phyloP scores from a whole-genome alignment of 53 echinoderm and acorn worm species.

The Antedon mediterranea region DNA sequence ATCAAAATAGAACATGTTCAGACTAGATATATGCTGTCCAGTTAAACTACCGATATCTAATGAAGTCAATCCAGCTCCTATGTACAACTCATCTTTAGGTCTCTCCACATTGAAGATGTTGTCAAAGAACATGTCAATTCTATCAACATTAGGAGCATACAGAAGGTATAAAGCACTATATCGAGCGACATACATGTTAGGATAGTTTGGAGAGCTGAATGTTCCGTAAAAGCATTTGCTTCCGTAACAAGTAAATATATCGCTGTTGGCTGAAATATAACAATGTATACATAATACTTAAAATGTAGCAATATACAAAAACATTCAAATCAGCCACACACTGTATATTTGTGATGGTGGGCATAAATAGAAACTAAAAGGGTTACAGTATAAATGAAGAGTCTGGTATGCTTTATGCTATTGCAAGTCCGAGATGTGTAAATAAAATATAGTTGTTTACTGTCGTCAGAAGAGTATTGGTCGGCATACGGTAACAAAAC shows the following conservation, averaged over 20 bases:
- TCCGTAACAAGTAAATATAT: constrained; percentile 69
- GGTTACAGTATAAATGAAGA: too few relatives aligned
- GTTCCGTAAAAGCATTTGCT: constrained; percentile 15
- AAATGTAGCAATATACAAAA: too few relatives aligned
- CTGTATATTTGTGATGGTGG: too few relatives aligned
- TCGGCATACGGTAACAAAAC: too few relatives aligned
- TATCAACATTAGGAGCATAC: constrained; percentile 50
- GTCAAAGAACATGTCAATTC: constrained; percentile 55
- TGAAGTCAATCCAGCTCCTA: constrained; percentile 37
- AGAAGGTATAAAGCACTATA: constrained; percentile 55
- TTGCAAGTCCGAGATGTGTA: too few relatives aligned
- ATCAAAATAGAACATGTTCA: constrained; percentile 48
- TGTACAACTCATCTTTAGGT: constrained; percentile 76
- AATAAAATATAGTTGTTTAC: too few relatives aligned
- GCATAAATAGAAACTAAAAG: too few relatives aligned
- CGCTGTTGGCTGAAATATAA: constrained; percentile 30
- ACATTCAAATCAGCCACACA: too few relatives aligned
- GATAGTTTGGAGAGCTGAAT: constrained; percentile 43
- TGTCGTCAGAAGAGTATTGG: too few relatives aligned
- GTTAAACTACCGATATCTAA: neutral
- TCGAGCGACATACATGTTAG: constrained; percentile 29
- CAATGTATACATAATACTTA: too few relatives aligned
- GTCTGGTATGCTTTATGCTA: too few relatives aligned
- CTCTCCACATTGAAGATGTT: constrained; percentile 41
- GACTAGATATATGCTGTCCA: neutral